Evolutionary conservation across 2,888 invertebrate species (phyloP), one percentile per base, ranked within the genome.

Genomic region (Torymus aiolomorphi): DNA sequence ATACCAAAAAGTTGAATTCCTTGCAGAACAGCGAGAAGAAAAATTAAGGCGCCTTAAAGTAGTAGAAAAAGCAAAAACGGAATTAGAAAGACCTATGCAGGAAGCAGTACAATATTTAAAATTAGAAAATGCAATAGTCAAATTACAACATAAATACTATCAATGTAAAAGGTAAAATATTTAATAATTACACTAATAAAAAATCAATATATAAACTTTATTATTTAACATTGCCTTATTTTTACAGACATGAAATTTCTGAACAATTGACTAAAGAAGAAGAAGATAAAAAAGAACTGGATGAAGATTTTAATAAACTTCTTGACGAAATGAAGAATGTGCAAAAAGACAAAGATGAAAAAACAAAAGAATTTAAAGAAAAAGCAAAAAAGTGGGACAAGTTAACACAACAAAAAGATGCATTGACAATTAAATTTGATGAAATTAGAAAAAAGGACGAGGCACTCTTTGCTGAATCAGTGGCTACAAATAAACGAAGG

Each of bases 41-140:
- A 97, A 96, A 91, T 91, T 97, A 73, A 97, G 97, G 88, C 92
- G 97, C 80, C 94, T 97, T 5, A 95, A 96, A 85, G 91, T 96
- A 49, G 95, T 97, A 10, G 95, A 96, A 87, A 94, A 94, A 74
- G 97, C 97, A 88, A 94, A 96, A 89, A 93, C 94, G 78, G 95
- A 95, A 84, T 90, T 97, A 70, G 94, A 95, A 86, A 94, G 93
- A 80, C 96, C 96, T 0, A 96, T 95, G 93, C 93, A 94, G 80
- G 94, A 95, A 77, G 96, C 96, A 0, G 93, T 96, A 0, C 93
- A 94, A 66, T 95, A 94, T 86, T 92, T 99, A 85, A 94, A 94
- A 83, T 89, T 94, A 20, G 96, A 97, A 88, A 99, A 99, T 89
- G 92, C 92, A 2, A 91, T 95, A 1, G 92, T 93, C 1, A 91